These are phyloP conservation scores for Onchidella celtica DNA, from an alignment of 2,888 invertebrate species.

Conservation along the genomic window DNA sequence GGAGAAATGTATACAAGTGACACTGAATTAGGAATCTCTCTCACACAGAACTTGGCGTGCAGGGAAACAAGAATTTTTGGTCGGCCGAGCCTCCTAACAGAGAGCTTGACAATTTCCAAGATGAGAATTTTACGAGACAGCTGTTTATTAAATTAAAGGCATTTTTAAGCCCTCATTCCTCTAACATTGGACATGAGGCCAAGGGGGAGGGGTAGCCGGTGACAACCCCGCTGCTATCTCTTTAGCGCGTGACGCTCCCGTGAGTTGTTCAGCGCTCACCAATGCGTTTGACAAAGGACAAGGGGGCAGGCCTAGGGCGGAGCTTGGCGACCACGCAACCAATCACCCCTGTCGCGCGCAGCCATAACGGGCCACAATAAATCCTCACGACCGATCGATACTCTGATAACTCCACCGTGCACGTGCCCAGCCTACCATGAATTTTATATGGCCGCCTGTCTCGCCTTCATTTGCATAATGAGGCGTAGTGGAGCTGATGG, in stretches of 20 bases:
- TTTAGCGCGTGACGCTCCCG: neutral
- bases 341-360: neutral
- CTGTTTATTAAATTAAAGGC: neutral
- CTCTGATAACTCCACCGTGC: neutral
- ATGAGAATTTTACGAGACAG: no score
- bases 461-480: neutral
- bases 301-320: neutral
- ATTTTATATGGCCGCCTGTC: neutral
- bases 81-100: no score
- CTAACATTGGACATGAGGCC: neutral
- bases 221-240: neutral
- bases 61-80: no score
- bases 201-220: neutral
- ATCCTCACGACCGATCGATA: neutral
- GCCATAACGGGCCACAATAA: neutral
- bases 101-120: no score
- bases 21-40: no score
- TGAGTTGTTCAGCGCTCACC: neutral
- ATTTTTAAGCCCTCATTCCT: neutral
- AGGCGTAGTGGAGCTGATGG: no score
- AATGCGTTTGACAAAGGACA: neutral
- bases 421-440: neutral
- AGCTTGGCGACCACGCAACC: neutral
- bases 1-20: no score
- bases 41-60: no score